Base-by-base conservation (phyloP, 2,888 invertebrate species). In the Eupsilia transversa region DNA sequence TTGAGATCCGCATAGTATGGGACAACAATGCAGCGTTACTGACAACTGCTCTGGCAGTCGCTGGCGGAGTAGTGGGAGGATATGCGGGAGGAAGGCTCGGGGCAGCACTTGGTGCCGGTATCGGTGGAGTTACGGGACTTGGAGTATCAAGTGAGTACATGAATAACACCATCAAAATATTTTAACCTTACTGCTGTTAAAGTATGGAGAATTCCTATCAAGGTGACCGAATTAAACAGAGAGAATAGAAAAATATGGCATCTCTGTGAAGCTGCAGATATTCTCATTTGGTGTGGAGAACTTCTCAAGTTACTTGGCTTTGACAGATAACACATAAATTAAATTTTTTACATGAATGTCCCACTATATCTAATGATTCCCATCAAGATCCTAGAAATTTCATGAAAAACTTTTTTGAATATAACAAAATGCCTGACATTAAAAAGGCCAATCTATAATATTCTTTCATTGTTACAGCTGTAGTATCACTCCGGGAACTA, bases 1-100 rank as follows among this genome's bases (percentile, higher is more conserved):
- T 93, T 74, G 86, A 95, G 6, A 94, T 96, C 75, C 89, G 93
- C 43, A 91, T 96, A 75, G 83, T 91, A 70, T 95, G 94, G 95
- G 89, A 94, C 71, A 41, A 79, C 0, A 91, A 94, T 9, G 91
- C 92, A 0, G 93, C 93, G 0, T 33, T 94, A 0, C 66, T 94
- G 60, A 91, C 94, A 0, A 91, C 94, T 0, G 91, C 87, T 0
- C 85, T 93, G 75, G 93, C 94, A 0, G 54, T 95, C 2, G 93
- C 93, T 0, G 96, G 96, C 0, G 94, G 93, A 0, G 23, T 94
- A 2, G 41, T 95, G 0, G 96, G 96, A 0, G 94, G 94, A 0
- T 93, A 92, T 33, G 89, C 92, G 0, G 95, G 95, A 0, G 95
- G 96, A 0, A 80, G 92, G 59, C 3, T 95, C 9, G 94, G 94